Conservation (phyloP, 2,797 vertebrate genomes). For the Anabacerthia variegaticeps region DNA sequence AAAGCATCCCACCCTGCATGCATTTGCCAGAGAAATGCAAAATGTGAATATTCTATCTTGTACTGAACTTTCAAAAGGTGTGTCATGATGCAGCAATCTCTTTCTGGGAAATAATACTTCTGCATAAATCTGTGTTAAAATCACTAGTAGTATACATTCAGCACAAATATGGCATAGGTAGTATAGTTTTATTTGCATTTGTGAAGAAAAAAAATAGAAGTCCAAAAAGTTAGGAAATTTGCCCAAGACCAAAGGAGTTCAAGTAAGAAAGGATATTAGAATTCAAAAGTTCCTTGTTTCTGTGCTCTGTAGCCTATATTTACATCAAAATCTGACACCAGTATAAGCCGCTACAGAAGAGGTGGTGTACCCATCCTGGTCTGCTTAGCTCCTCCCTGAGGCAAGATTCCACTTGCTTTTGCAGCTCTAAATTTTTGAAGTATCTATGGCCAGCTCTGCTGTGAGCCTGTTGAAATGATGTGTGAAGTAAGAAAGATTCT, state of each 20-base stretch:
- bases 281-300: background rate
- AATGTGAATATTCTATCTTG: background rate
- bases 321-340: background rate
- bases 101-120: background rate
- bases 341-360: background rate
- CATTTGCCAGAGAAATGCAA: background rate
- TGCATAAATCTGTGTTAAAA: background rate
- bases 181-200: background rate
- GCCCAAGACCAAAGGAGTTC: background rate
- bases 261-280: background rate
- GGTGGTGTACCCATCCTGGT: background rate
- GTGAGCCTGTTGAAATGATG: background rate
- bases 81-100: background rate
- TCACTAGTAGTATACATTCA: background rate
- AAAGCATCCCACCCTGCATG: background rate
- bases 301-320: background rate
- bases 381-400: background rate
- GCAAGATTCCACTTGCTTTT: background rate
- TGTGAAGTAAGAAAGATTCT: background rate
- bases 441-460: background rate
- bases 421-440: background rate
- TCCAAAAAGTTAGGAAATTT: background rate
- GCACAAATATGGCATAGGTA: background rate
- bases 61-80: background rate
- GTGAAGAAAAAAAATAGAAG: background rate